Conservation (phyloP, 2,888 invertebrate species). For the Temnothorax unifasciatus region DNA sequence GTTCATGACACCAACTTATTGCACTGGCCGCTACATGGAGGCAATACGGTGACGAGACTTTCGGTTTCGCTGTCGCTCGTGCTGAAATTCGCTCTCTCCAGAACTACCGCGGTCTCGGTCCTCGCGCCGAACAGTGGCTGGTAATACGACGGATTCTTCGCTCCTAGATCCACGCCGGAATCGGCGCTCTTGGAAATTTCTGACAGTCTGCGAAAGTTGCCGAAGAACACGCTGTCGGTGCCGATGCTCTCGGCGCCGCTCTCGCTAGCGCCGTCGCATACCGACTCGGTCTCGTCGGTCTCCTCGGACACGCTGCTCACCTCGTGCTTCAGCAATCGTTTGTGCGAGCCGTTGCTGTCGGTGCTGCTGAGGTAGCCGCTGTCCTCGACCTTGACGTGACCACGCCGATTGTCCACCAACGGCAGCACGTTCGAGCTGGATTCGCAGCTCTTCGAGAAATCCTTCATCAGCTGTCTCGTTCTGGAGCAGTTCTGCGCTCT, state of each 20-base stretch:
- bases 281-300: slow-evolving; percentile 93
- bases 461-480: slow-evolving; percentile 44
- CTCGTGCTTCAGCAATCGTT: slow-evolving; percentile 78
- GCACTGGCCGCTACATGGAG: slow-evolving; percentile 75
- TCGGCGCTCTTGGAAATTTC: slow-evolving; percentile 79
- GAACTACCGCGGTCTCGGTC: slow-evolving; percentile 57
- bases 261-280: slow-evolving; percentile 93
- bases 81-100: slow-evolving; percentile 79
- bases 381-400: slow-evolving; percentile 86
- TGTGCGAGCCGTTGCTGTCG: slow-evolving; percentile 88
- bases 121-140: slow-evolving; percentile 66
- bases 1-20: slow-evolving; percentile 59
- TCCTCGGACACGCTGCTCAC: slow-evolving; percentile 90
- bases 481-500: slow-evolving; percentile 17
- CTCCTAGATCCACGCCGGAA: slow-evolving; percentile 78
- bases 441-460: slow-evolving; percentile 39
- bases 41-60: slow-evolving; percentile 86
- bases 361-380: slow-evolving; percentile 95
- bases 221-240: slow-evolving; percentile 95
- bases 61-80: slow-evolving; percentile 87
- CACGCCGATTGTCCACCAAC: slow-evolving; percentile 29
- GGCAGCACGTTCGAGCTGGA: slow-evolving; percentile 24
- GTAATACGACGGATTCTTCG: slow-evolving; percentile 65
- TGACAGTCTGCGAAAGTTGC: slow-evolving; percentile 89
- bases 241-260: slow-evolving; percentile 95